Evolutionary conservation across 1,140 invertebrate species (phyloP), one percentile per base, ranked within the genome.

Genomic region (Heliconius hewitsoni): DNA sequence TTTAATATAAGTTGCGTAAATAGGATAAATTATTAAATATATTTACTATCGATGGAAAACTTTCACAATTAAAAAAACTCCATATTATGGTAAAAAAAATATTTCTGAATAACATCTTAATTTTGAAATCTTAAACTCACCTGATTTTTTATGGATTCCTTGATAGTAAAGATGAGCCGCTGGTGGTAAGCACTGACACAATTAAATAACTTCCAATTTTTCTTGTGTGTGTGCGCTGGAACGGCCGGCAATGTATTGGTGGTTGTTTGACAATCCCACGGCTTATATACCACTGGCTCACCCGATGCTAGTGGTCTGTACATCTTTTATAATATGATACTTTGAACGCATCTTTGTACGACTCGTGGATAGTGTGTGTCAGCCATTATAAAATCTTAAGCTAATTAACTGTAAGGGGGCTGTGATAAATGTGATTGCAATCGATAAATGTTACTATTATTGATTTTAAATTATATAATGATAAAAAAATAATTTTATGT

Each of bases 231-330:
- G 89, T 83, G 81, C 92, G 88, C 85, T 85, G 84, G 87, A 88
- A 91, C 90, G 83, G 91, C 84, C 88, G 86, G 87, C 88, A 89
- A 90, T 90, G 88, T 92, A 93, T 93, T 93, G 91, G 87, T 89
- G 85, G 81, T 85, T 79, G 83, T 84, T 80, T 90, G 88, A 91
- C 89, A 90, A 89, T 85, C 83, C 82, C 82, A 82, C 78, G 81
- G 85, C 86, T 92, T 92, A 91, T 93, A 93, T 93, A 93, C 83
- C 81, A 82, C 76, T 80, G 87, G 80, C 85, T 88, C 81, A 83
- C 88, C 84, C 78, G 84, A 85, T 89, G 87, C 89, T 85, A 83
- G 84, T 85, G 79, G 79, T 80, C 82, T 87, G 86, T 82, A 84
- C 83, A 84, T 84, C 81, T 84, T 84, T 76, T 79, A 82, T 66